Conservation (phyloP, 1,140 invertebrate species). For the Drosophila albomicans region DNA sequence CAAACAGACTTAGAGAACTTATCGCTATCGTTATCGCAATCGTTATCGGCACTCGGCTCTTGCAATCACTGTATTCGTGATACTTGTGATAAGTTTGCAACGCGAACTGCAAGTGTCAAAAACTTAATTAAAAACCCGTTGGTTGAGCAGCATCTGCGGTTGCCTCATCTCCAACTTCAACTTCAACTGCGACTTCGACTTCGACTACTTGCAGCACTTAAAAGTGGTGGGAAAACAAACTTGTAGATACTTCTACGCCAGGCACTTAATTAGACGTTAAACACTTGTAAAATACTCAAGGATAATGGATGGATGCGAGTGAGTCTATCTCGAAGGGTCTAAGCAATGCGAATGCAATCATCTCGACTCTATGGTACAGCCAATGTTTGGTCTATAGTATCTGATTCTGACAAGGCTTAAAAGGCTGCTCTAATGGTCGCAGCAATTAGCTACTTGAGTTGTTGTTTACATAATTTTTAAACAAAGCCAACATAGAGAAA, state of each 20-base stretch:
- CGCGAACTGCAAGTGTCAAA: conserved; percentile 75
- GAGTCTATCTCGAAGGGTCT: conserved; percentile 20
- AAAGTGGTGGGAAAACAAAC: conserved; percentile 51
- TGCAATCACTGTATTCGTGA: neutral
- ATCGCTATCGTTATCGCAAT: conserved; percentile 23
- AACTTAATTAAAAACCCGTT: conserved; percentile 80
- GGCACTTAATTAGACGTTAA: conserved; percentile 82
- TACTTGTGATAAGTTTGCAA: conserved; percentile 14
- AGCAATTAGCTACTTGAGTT: conserved; percentile 33
- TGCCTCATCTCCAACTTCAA: conserved; percentile 42
- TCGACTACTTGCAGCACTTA: conserved; percentile 44
- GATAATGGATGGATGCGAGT: conserved; percentile 68
- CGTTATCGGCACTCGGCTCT: conserved; percentile 21
- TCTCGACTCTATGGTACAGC: neutral
- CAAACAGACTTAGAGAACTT: conserved; percentile 4
- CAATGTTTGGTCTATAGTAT: neutral
- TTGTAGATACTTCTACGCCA: conserved; percentile 66
- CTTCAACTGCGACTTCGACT: conserved; percentile 22
- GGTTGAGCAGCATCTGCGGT: conserved; percentile 49
- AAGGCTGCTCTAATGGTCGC: conserved; percentile 4
- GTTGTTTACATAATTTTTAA: conserved; percentile 10
- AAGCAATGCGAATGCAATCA: conserved; percentile 29
- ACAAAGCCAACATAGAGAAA: conserved; percentile 32
- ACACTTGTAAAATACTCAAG: conserved; percentile 80
- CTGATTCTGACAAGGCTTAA: conserved; percentile 3